Base-by-base conservation (phyloP, 2,113 vertebrate genomes). In the Myotis lucifugus region DNA sequence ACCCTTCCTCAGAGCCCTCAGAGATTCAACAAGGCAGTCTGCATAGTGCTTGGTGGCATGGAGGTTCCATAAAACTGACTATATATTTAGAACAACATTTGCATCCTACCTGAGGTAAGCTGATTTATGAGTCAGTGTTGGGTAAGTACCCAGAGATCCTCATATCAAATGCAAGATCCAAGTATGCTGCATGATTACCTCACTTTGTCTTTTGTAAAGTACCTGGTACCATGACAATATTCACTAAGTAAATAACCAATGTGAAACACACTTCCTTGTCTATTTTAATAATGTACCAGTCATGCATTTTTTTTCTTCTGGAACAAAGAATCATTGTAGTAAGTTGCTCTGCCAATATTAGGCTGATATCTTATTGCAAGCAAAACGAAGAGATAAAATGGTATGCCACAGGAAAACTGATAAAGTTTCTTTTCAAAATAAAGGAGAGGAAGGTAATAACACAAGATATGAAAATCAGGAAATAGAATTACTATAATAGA, bases 281-380 rank as follows among this genome's bases (percentile, higher is more conserved):
- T 84, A 85, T 97, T 96, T 97, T 94, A 93, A 97, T 97, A 98
- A 95, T 95, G 86, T 95, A 70, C 90, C 93, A 96, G 95, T 96
- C 95, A 94, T 96, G 91, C 37, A 23, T 67, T 93, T 91, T 86
- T 93, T 83, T 81, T 67, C 27, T 37, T 5, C 87, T 54, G 15
- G 88, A 95, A 98, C 97, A 98, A 97, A 97, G 97, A 86, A 91
- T 96, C 96, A 96, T 90, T 97, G 96, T 97, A 89, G 64, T 92
- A 73, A 90, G 82, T 91, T 91, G 92, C 86, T 92, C 67, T 95
- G 97, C 93, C 89, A 95, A 88, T 95, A 88, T 95, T 67, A 94
- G 84, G 29, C 83, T 90, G 93, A 91, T 96, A 97, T 97, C 97
- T 96, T 96, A 95, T 93, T 98, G 93, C 96, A 96, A 82, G 89